These are phyloP conservation scores for Hymenopus coronatus DNA, from an alignment of 2,888 invertebrate species.

Conservation along the genomic window DNA sequence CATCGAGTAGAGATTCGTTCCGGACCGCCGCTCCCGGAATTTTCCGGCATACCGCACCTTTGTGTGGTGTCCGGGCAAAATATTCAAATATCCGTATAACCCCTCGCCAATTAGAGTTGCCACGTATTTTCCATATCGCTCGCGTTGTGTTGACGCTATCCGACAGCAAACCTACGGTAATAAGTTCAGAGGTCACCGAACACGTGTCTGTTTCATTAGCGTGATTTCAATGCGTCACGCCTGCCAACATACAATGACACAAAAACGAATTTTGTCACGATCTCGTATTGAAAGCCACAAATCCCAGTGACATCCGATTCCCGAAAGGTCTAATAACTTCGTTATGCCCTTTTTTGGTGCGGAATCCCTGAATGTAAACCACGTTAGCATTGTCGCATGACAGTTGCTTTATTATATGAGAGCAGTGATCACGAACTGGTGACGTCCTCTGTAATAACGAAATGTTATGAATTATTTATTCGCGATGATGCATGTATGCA, in stretches of 20 bases:
- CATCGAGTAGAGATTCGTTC: not conserved
- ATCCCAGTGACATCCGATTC: not conserved
- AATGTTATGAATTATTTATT: not conserved
- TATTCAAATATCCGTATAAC: not conserved
- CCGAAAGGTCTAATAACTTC: not conserved
- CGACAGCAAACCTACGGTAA: not conserved
- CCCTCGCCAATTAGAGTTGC: not conserved
- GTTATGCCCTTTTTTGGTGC: not conserved
- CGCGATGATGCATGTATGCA: not conserved
- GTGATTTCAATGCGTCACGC: not conserved
- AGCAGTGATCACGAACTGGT: not conserved
- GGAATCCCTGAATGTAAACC: not conserved
- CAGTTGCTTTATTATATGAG: not conserved
- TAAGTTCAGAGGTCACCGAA: not conserved
- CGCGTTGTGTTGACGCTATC: not conserved
- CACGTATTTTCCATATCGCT: not conserved
- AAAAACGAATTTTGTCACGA: not conserved
- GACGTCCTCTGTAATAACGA: not conserved
- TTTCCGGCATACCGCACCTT: not conserved
- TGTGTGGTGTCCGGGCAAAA: not conserved
- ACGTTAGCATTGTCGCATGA: not conserved
- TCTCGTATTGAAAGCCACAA: not conserved
- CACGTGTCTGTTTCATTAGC: not conserved
- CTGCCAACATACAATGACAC: not conserved
- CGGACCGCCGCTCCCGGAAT: not conserved